Evolutionary conservation across 2,888 invertebrate genomes (phyloP).

Genomic region (Erpobdella octoculata): DNA sequence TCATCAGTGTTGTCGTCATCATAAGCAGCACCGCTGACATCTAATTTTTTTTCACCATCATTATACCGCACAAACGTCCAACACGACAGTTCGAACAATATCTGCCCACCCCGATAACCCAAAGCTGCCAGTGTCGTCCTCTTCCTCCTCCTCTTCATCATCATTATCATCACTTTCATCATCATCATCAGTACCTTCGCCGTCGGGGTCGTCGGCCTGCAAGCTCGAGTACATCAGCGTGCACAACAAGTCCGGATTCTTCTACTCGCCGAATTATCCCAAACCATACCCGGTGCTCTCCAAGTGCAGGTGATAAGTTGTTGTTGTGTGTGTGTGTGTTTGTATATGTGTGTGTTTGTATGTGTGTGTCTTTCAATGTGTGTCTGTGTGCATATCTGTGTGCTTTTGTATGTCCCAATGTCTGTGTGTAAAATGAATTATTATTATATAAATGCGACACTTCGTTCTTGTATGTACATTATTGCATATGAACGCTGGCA

Average conservation of each 20-base stretch:
- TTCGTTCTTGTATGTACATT: too few relatives aligned
- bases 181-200: background rate
- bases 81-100: background rate
- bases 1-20: background rate
- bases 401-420: too few relatives aligned
- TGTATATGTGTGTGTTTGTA: too few relatives aligned
- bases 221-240: slow-evolving; percentile 4
- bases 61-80: background rate
- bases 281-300: background rate
- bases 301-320: slow-evolving; percentile 18
- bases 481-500: too few relatives aligned
- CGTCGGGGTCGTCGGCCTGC: slow-evolving; percentile 6
- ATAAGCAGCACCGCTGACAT: background rate
- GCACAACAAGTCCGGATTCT: slow-evolving; percentile 1
- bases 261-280: background rate
- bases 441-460: too few relatives aligned
- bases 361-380: too few relatives aligned
- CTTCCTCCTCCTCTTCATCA: background rate
- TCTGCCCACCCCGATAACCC: background rate
- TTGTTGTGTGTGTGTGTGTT: too few relatives aligned
- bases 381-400: too few relatives aligned
- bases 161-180: background rate
- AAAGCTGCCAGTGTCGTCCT: background rate
- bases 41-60: background rate
- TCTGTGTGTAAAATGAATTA: too few relatives aligned